These are phyloP conservation scores for Bombyx huttoni DNA, from an alignment of 2,888 invertebrate species.

Conservation along the genomic window DNA sequence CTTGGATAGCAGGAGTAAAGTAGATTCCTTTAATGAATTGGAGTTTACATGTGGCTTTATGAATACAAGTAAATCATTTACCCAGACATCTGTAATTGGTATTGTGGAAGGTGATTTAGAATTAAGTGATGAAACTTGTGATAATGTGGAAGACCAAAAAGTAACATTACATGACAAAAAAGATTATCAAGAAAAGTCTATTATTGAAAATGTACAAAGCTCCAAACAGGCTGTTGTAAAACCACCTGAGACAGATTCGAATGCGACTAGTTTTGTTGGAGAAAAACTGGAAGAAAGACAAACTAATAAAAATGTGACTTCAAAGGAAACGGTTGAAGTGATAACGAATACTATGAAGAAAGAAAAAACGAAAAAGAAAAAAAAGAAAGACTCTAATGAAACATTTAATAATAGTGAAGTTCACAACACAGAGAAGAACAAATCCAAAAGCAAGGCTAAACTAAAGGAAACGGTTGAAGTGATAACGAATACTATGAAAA, in stretches of 20 bases:
- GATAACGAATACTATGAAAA: conserved; percentile 12
- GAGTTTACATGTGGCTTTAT: neutral
- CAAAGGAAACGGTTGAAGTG: conserved; percentile 6
- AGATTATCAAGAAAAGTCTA: neutral
- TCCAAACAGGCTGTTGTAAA: too few species aligned
- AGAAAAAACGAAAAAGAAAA: conserved; percentile 23
- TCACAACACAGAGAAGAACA: conserved; percentile 13
- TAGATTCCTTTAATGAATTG: neutral
- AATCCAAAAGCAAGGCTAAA: conserved; percentile 14
- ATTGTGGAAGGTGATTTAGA: conserved; percentile 50
- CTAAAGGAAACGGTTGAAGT: too few species aligned
- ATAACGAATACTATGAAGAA: conserved; percentile 14
- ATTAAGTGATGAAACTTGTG: conserved; percentile 51
- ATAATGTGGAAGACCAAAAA: conserved; percentile 18
- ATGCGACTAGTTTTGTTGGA: neutral
- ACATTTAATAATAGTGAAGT: conserved; percentile 6
- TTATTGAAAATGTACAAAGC: neutral
- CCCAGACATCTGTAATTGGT: conserved; percentile 12
- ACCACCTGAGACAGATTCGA: neutral
- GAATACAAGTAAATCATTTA: conserved; percentile 1
- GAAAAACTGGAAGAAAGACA: conserved; percentile 2
- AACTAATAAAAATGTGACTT: neutral
- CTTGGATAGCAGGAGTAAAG: conserved; percentile 5
- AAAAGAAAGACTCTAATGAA: conserved; percentile 16
- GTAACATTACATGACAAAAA: conserved; percentile 2